Base-by-base conservation (phyloP, 2,888 invertebrate species). In the Malacosoma neustria region DNA sequence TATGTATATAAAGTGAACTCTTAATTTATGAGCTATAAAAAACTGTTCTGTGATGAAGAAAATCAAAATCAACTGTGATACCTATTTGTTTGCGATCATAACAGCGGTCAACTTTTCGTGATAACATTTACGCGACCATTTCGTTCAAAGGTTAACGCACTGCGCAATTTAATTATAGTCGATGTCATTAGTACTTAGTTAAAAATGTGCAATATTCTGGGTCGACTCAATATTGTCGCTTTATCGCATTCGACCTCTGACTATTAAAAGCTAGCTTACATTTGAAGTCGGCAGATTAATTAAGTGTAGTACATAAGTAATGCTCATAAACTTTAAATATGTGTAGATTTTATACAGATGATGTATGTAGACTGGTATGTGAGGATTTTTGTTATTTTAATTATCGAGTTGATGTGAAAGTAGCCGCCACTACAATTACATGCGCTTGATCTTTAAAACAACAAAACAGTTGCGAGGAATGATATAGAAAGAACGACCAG, bases 381-480 rank as follows among this genome's bases (percentile, higher is more conserved):
- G n/a, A n/a, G n/a, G n/a, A n/a, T n/a, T n/a, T n/a, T 47, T 50
- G 45, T 51, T 69, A 59, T 62, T 57, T 67, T 74, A 79, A 56
- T 54, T 45, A 55, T 45, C 46, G 46, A 48, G 57, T 42, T 42
- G 45, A 45, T 53, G 55, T 59, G 63, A 70, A 63, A 63, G 77
- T 77, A 80, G 72, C 84, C 82, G 84, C 84, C 81, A 85, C 66
- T 72, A 75, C 72, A 67, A 74, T 63, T 57, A 65, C 61, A 64
- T 67, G 65, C 39, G 58, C 50, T 51, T 40, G 40, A 46, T 59
- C 56, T 42, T 42, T 61, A 58, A 57, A 61, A 57, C 49, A 54
- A 41, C 48, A 56, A 50, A n/a, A n/a, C 49, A 48, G 34, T 14
- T 35, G 32, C 13, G 12, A 11, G 13, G 33, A 40, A 33, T 30